Percentiles rank a stretch among this genome's conserved stretches.
Conservation (phyloP, 2,797 vertebrate species). For the Protosalanx chinensis region DNA sequence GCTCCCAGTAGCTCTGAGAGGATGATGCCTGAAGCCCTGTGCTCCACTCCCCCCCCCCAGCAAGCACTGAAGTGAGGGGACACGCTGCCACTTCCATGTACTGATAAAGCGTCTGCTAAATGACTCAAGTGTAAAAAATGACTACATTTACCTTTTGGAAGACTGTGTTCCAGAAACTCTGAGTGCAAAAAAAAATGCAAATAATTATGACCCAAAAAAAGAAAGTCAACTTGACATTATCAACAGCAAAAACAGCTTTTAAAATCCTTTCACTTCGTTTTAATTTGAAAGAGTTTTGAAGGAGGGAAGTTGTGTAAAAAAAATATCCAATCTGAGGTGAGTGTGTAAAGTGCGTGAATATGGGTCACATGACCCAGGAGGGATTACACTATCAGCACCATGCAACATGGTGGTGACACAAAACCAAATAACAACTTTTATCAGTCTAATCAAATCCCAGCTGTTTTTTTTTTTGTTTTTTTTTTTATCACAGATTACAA, state of each 20-base stretch:
- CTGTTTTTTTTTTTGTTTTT: not conserved
- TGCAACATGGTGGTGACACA: constrained; percentile 1
- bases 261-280: constrained; percentile 1
- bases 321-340: not conserved
- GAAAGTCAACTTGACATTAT: not conserved
- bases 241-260: not conserved
- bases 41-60: constrained; percentile 5
- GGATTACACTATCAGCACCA: constrained; percentile 9
- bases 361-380: not conserved
- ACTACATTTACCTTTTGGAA: not conserved
- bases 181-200: not conserved
- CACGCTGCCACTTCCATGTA: constrained; percentile 7
- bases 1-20: constrained; percentile 8
- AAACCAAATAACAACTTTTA: constrained; percentile 23
- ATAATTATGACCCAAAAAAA: not conserved
- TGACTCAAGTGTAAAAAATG: too few species aligned
- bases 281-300: not conserved
- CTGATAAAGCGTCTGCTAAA: not conserved
- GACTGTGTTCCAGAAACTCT: too few species aligned
- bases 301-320: constrained; percentile 18
- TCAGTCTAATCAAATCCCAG: constrained; percentile 16
- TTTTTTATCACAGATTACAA: constrained; percentile 19
- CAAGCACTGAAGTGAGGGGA: constrained; percentile 1
- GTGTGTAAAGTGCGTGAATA: constrained; percentile 3
- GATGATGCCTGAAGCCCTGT: constrained; percentile 7